Conservation (phyloP, 2,113 vertebrate genomes). For the Hymenochirus boettgeri region DNA sequence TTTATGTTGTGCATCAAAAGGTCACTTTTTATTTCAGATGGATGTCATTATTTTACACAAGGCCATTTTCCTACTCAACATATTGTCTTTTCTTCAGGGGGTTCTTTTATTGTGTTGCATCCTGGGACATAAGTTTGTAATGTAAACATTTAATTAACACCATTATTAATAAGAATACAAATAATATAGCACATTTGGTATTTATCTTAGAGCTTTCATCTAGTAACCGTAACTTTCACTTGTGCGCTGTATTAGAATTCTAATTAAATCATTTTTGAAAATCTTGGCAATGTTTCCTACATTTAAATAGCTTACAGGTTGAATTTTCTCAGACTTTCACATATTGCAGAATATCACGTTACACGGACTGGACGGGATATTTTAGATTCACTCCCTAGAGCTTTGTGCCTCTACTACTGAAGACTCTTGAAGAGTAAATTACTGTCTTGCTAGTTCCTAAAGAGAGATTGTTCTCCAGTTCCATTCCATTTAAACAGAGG, state of each 20-base stretch:
- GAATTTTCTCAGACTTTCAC: neutral
- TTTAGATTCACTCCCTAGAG: neutral
- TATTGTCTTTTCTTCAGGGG: neutral
- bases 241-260: neutral
- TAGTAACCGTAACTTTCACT: neutral
- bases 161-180: neutral
- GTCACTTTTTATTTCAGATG: neutral
- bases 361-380: neutral
- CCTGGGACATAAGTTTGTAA: neutral
- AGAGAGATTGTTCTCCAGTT: neutral
- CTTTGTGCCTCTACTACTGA: neutral
- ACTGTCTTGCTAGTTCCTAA: neutral
- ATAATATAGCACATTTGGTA: neutral
- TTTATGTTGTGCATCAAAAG: conserved; percentile 6
- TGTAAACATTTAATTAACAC: neutral
- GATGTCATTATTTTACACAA: neutral
- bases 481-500: too few species aligned
- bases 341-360: neutral
- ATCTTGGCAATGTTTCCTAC: neutral
- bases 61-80: neutral
- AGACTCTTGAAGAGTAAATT: neutral
- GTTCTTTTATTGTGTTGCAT: neutral
- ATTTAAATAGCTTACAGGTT: neutral
- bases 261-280: neutral
- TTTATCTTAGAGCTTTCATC: neutral